Conservation (phyloP, 2,888 invertebrate species). For the Stegana nigrithorax region DNA sequence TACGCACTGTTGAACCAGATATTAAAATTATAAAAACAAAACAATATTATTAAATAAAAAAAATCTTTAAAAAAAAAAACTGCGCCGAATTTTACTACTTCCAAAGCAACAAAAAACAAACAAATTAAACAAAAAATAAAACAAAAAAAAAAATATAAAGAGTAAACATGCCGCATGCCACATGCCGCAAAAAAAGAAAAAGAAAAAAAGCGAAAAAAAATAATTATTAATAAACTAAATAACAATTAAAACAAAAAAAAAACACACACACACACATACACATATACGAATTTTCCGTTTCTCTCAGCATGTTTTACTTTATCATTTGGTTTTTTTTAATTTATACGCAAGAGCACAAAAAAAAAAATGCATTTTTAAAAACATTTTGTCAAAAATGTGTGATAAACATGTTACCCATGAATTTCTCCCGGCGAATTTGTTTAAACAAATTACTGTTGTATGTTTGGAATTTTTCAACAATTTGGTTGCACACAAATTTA, state of each 20-base stretch:
- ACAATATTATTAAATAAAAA: constrained; percentile 24
- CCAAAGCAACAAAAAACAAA: constrained; percentile 2
- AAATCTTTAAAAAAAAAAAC: constrained; percentile 20
- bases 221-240: background rate
- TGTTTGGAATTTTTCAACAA: background rate
- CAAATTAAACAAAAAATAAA: no score
- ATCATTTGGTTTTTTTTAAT: background rate
- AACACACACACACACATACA: background rate
- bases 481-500: background rate
- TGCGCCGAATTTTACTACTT: constrained; percentile 17
- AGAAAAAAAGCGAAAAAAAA: background rate
- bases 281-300: background rate
- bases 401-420: no score
- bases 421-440: no score
- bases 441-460: no score
- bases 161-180: background rate
- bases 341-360: background rate
- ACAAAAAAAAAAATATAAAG: background rate
- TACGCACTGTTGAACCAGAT: constrained; percentile 52
- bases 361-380: background rate
- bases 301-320: no score
- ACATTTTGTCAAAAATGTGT: no score
- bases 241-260: background rate
- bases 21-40: constrained; percentile 17
- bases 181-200: background rate